Base-by-base conservation (phyloP, 2,888 invertebrate genomes). In the Leuctra nigra region DNA sequence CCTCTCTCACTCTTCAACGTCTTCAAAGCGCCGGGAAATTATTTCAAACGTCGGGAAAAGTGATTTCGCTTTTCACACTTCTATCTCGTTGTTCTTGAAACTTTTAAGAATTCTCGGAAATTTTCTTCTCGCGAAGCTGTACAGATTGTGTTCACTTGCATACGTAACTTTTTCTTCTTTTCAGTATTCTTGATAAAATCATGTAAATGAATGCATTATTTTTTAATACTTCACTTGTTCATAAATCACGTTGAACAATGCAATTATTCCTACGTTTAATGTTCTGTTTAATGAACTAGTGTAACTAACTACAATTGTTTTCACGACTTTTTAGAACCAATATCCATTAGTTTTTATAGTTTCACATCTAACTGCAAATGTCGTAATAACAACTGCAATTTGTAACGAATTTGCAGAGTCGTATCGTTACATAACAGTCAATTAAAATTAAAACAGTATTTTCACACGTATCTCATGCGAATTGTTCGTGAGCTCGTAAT, bases 131-230 rank as follows among this genome's bases (percentile, higher is more conserved):
- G 6, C 7, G 29, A 29, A 7, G 11, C 11, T 29, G 29, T 7
- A 29, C 11, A 7, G 11, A 6, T 29, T 29, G 6, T 29, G 6
- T 29, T 29, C 11, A 29, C 11, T 7, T 29, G 11, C 11, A 29
- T 29, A 29, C 11, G 6, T 29, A 6, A 29, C 29, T 29, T 29
- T 29, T 29, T n/a, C n/a, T n/a, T n/a, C n/a, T n/a, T 20, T 20
- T 23, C 20, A 44, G 44, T 44, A 20, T 44, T 23, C 44, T n/a
- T n/a, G 44, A 44, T 44, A 44, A 23, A 44, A 44, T 44, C 44
- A 44, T 44, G 44, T 23, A 44, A 44, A 44, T 44, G 20, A 44
- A 44, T 20, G 23, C 44, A 44, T 44, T 44, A 44, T 22, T 44
- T 20, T 22, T 44, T 44, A 44, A 44, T 22, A 44, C 23, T 23